A percentile compares a stretch with the other conserved stretches of the same genome.
Conservation (phyloP, 2,113 vertebrate genomes). For the Muntiacus muntjak region DNA sequence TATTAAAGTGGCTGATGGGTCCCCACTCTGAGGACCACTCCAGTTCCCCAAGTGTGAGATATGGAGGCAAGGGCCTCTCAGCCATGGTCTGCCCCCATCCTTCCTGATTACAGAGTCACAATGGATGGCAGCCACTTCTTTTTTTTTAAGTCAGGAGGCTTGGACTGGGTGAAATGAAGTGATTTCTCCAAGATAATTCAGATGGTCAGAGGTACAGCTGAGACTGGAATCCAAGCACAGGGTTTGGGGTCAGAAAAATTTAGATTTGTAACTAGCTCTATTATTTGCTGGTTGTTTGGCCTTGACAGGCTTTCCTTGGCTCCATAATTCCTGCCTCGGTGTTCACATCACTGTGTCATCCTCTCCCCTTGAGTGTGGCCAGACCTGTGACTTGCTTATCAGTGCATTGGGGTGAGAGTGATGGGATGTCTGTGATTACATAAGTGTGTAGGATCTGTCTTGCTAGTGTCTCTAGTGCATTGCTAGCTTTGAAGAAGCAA, state of each 20-base stretch:
- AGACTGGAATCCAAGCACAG: neutral
- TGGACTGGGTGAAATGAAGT: neutral
- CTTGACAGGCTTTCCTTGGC: neutral
- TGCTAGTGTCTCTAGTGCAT: neutral
- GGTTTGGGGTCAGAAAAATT: neutral
- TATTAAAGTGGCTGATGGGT: neutral
- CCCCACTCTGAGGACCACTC: too few relatives aligned
- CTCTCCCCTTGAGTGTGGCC: neutral
- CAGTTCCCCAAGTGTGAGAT: too few relatives aligned
- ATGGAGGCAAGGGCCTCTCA: neutral
- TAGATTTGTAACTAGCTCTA: neutral
- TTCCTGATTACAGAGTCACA: neutral
- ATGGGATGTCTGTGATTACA: neutral
- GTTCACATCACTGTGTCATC: neutral
- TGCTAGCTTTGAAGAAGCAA: neutral
- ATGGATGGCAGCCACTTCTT: neutral
- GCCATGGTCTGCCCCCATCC: accelerated
- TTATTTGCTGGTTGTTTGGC: neutral
- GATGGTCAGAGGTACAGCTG: neutral
- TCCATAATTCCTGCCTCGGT: neutral
- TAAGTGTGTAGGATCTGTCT: neutral
- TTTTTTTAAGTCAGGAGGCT: neutral
- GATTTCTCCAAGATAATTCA: neutral
- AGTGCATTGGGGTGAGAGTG: neutral
- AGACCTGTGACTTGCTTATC: neutral